phyloP scores from a whole-genome alignment of 1,140 invertebrate species.

The Tribolium madens region DNA sequence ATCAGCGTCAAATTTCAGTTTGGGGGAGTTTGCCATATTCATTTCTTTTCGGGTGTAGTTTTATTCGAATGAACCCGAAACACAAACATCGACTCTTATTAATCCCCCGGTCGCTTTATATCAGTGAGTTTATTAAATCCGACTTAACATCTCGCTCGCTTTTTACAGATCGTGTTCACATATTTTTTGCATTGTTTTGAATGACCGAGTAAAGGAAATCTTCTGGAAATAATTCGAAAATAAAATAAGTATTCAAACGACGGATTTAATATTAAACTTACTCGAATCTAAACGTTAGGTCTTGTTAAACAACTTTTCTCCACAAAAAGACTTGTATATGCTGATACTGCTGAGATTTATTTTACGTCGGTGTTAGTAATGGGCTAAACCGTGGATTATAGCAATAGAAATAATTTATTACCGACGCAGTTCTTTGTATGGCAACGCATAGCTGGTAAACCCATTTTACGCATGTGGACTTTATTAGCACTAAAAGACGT shows the following conservation, averaged over 20 bases:
- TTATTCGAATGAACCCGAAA: too few relatives aligned
- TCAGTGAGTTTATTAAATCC: background rate
- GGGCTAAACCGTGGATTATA: constrained; percentile 34
- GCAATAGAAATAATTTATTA: constrained; percentile 38
- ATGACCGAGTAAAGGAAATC: constrained; percentile 10
- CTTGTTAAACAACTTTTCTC: background rate
- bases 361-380: constrained; percentile 21
- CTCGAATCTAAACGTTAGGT: constrained; percentile 11
- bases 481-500: constrained; percentile 20
- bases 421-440: constrained; percentile 33
- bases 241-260: constrained; percentile 2
- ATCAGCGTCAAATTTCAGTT: background rate
- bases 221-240: constrained; percentile 29
- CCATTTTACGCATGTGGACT: constrained; percentile 23
- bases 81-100: background rate
- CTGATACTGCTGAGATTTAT: constrained; percentile 21
- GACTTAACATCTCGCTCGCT: background rate
- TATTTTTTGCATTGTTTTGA: background rate
- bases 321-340: background rate
- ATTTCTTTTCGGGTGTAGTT: background rate
- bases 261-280: constrained; percentile 4
- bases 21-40: background rate
- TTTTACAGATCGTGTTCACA: background rate
- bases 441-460: constrained; percentile 3
- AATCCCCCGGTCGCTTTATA: background rate